phyloP scores from a whole-genome alignment of 2,888 invertebrate genomes.

The Nycteola revayana region DNA sequence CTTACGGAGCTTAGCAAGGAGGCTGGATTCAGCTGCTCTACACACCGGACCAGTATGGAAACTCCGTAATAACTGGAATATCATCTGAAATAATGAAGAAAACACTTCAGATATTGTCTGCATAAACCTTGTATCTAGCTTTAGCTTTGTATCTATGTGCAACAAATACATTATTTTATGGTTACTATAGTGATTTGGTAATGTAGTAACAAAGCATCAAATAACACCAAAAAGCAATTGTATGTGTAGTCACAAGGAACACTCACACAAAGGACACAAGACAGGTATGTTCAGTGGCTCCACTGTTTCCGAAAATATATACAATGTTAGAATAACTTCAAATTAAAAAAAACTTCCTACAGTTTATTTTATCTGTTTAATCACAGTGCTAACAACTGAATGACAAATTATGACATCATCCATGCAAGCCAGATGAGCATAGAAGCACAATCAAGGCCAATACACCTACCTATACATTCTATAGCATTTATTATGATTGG shows the following conservation, averaged over 20 bases:
- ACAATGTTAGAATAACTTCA: constrained; percentile 10
- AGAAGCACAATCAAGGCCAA: constrained; percentile 40
- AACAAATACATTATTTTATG: no score
- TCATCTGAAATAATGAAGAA: constrained; percentile 73
- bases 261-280: constrained; percentile 28
- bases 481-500: constrained; percentile 14
- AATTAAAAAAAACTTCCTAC: neutral
- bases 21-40: constrained; percentile 85
- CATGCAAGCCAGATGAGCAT: constrained; percentile 39
- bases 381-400: neutral
- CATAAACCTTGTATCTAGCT: no score
- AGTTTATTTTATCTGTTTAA: neutral
- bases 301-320: constrained; percentile 21
- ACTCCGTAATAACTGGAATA: constrained; percentile 81
- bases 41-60: constrained; percentile 80
- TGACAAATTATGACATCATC: constrained; percentile 45
- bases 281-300: constrained; percentile 13
- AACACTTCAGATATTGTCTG: no score
- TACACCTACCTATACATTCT: constrained; percentile 7
- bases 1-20: constrained; percentile 92
- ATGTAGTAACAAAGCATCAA: neutral
- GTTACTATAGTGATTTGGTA: no score
- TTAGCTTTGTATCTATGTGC: no score
- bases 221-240: constrained; percentile 4
- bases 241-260: constrained; percentile 5